phyloP scores from a whole-genome alignment of 1,140 invertebrate genomes.

The Macrobrachium nipponense region DNA sequence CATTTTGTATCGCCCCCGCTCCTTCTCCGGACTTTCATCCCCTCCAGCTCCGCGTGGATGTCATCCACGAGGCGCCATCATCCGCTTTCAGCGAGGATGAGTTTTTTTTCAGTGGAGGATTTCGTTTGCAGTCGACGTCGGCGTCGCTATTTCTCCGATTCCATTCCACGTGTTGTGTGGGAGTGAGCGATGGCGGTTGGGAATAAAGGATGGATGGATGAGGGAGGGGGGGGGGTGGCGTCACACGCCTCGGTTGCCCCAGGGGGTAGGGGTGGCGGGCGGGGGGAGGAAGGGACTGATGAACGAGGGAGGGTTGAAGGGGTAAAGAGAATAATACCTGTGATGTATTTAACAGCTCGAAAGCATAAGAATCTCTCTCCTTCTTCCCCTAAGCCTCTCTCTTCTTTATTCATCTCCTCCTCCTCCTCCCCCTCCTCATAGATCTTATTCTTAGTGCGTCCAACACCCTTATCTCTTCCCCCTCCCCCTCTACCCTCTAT shows the following conservation, averaged over 20 bases:
- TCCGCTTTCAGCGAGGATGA: too few species aligned
- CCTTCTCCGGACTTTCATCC: too few species aligned
- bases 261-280: too few species aligned
- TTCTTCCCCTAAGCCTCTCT: slow-evolving; percentile 8
- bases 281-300: background rate
- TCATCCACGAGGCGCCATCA: too few species aligned
- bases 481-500: background rate
- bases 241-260: background rate
- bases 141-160: too few species aligned
- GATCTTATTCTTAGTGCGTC: background rate
- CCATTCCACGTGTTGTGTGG: too few species aligned
- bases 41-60: too few species aligned
- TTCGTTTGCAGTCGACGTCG: too few species aligned
- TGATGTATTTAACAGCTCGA: background rate
- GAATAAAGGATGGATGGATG: background rate
- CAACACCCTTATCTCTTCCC: background rate
- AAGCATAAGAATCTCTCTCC: background rate
- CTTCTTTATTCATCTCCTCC: background rate
- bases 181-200: background rate
- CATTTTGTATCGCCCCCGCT: background rate
- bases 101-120: too few species aligned
- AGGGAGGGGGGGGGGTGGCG: background rate
- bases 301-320: background rate
- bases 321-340: background rate
- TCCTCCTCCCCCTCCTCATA: background rate